These are phyloP conservation scores for Venusia cambrica DNA, from an alignment of 2,888 invertebrate species.

Conservation along the genomic window DNA sequence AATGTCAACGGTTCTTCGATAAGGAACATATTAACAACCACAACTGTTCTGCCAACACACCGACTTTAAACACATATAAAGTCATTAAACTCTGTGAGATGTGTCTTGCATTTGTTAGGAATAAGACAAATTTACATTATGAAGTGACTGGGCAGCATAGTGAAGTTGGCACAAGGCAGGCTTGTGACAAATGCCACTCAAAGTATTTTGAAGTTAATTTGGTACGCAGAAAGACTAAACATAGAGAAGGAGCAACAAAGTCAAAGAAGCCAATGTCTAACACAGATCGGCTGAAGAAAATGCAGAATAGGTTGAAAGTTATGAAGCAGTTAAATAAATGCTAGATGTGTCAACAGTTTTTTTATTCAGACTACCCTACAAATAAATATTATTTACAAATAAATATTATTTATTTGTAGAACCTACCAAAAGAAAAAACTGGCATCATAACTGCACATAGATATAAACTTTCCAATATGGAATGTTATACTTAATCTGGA, in stretches of 20 bases:
- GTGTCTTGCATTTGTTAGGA: constrained; percentile 40
- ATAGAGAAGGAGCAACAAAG: background rate
- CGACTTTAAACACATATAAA: background rate
- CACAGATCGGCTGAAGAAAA: constrained; percentile 39
- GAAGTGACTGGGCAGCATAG: constrained; percentile 24
- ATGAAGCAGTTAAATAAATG: constrained; percentile 34
- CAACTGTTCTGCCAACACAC: background rate
- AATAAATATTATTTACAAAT: no score
- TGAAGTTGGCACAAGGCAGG: constrained; percentile 27
- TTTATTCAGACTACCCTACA: no score
- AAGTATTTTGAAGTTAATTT: constrained; percentile 40
- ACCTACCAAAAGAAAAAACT: no score
- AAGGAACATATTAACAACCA: background rate
- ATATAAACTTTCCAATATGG: no score
- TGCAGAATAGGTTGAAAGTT: constrained; percentile 42
- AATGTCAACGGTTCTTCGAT: background rate
- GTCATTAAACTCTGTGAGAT: constrained; percentile 36
- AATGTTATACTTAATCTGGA: no score
- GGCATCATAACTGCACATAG: no score
- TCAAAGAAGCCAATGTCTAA: constrained; percentile 28
- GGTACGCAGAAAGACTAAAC: constrained; percentile 18
- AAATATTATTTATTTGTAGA: no score
- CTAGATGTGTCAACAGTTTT: no score
- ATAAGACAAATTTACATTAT: constrained; percentile 26
- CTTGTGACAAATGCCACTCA: constrained; percentile 36